Conservation (phyloP, 2,113 vertebrate species). For the Anhinga rufa region DNA sequence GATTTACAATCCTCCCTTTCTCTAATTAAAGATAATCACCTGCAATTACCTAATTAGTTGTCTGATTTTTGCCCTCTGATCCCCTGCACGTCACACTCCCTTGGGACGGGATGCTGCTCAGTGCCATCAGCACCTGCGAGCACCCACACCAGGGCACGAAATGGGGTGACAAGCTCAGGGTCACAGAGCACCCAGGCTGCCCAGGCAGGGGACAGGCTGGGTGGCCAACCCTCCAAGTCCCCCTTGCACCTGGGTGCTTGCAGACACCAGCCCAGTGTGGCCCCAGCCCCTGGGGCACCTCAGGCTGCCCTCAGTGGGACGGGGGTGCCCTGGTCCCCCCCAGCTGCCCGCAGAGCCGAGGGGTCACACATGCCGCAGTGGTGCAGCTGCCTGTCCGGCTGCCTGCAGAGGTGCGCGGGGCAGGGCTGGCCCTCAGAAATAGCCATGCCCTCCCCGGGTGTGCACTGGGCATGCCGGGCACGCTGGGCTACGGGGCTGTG, state of each 20-base stretch:
- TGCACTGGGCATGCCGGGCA: not conserved
- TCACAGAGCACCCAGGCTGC: not conserved
- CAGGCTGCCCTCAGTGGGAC: not conserved
- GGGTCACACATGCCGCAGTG: not conserved
- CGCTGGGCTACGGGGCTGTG: not conserved
- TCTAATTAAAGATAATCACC: not conserved
- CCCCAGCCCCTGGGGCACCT: not conserved
- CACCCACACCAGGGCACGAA: too few relatives aligned
- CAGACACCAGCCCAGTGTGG: not conserved
- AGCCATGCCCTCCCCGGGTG: not conserved
- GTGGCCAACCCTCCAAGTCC: not conserved
- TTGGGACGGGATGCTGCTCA: rapidly evolving
- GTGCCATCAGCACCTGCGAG: not conserved
- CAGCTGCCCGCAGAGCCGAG: not conserved
- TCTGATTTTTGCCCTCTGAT: not conserved
- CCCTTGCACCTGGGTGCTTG: too few relatives aligned
- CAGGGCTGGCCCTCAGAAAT: not conserved
- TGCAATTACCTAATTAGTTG: not conserved
- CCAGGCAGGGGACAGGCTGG: not conserved
- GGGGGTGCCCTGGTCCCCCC: not conserved
- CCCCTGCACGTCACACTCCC: rapidly evolving
- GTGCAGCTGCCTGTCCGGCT: not conserved
- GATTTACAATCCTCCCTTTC: not conserved
- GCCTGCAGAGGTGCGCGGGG: not conserved
- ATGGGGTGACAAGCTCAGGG: not conserved